These are phyloP conservation scores for Protobothrops flavoviridis DNA, from an alignment of 2,113 vertebrate species.

Conservation along the genomic window DNA sequence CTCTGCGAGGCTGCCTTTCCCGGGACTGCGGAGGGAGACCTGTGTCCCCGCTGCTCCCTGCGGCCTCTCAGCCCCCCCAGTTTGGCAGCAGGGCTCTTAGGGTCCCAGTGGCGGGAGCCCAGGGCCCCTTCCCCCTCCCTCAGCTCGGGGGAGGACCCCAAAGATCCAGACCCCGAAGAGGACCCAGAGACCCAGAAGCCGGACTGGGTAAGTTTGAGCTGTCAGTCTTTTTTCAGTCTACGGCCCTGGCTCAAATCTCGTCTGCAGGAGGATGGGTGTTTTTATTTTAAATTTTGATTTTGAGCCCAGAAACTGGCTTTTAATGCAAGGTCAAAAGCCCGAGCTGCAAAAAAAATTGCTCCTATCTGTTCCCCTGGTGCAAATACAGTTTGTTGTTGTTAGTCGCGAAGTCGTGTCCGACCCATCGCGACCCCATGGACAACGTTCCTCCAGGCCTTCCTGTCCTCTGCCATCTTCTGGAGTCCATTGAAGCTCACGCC, in stretches of 20 bases:
- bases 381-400: no score
- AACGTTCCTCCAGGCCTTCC: no score
- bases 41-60: not conserved
- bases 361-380: no score
- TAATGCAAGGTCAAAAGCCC: not conserved
- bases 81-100: rapidly evolving
- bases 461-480: no score
- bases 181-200: not conserved
- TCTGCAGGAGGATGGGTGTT: not conserved
- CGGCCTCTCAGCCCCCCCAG: not conserved
- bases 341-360: no score
- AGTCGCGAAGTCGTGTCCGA: no score
- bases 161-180: not conserved
- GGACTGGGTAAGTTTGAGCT: not conserved
- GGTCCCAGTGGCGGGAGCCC: not conserved
- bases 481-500: no score
- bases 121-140: not conserved
- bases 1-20: not conserved
- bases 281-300: not conserved
- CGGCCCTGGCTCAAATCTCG: not conserved
- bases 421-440: no score
- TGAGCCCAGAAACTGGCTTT: not conserved
- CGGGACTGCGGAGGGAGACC: not conserved
- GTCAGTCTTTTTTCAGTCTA: rapidly evolving
- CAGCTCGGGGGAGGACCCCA: not conserved